These are phyloP conservation scores for Podarcis muralis DNA, from an alignment of 2,113 vertebrate species.

Conservation along the genomic window DNA sequence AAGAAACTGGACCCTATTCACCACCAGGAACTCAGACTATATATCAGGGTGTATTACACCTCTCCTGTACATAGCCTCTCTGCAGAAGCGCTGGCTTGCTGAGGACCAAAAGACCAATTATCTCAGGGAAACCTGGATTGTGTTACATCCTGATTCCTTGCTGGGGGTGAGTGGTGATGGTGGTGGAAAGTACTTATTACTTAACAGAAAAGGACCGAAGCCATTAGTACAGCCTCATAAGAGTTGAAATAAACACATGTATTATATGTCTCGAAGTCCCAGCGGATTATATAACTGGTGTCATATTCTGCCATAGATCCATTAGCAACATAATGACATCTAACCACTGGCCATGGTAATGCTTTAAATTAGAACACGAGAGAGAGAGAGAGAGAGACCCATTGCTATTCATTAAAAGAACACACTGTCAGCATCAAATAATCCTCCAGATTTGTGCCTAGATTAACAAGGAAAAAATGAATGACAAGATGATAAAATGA, in stretches of 20 bases:
- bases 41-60: neutral
- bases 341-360: constrained; percentile 76
- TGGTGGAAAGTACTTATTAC: constrained; percentile 66
- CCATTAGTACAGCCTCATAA: constrained; percentile 81
- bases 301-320: constrained; percentile 78
- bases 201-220: constrained; percentile 81
- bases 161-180: constrained; percentile 39
- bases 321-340: constrained; percentile 80
- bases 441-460: neutral
- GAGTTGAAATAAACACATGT: constrained; percentile 77
- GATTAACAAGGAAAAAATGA: constrained; percentile 11
- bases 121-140: constrained; percentile 74
- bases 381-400: constrained; percentile 15
- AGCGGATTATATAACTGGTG: constrained; percentile 75
- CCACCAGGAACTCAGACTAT: neutral
- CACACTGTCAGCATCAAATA: constrained; percentile 46
- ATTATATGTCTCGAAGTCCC: constrained; percentile 75
- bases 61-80: too few relatives aligned
- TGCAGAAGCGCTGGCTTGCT: constrained; percentile 35
- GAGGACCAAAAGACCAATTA: constrained; percentile 74
- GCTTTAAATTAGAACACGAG: constrained; percentile 74
- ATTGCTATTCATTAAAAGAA: constrained; percentile 48
- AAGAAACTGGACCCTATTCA: neutral
- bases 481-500: too few relatives aligned
- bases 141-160: constrained; percentile 73